Evolutionary conservation across 2,888 invertebrate genomes (phyloP), one percentile per base, ranked within the genome.

Genomic region (Dugesia japonica): DNA sequence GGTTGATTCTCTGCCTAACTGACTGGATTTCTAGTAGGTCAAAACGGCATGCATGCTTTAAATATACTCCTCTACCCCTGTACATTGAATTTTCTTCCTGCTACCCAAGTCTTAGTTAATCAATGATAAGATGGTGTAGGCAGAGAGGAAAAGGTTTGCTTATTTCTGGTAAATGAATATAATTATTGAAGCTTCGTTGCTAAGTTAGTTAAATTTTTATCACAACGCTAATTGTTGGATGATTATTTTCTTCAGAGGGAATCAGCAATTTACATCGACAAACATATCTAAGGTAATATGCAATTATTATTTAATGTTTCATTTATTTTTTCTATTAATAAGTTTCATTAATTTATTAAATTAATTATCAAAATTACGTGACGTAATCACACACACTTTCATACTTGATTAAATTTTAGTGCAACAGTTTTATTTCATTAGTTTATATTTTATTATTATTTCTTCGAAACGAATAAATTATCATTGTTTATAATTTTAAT

Each of bases 1-100:
- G 56, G 56, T 56, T 56, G 56, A 56, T 56, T 56, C 56, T 56
- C 56, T 56, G 56, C 56, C 56, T 56, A 56, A 56, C 56, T 56
- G 56, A 56, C 56, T 56, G 56, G 56, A 56, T 56, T 56, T 56
- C 56, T 56, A 56, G 56, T 56, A 56, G 56, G 56, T 56, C 56
- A 56, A 56, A 56, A 56, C 56, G 56, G 56, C 56, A 56, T 56
- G 56, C 56, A 56, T 56, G 56, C 56, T n/a, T 56, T 56, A 56
- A 23, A 56, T 56, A 56, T 56, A 56, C 56, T 56, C 56, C 56
- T 56, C 56, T 56, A 56, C 56, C 56, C 56, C 56, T 56, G 56
- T 56, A 56, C 56, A 56, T 56, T 56, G 56, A 56, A 56, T 56
- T 56, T 56, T 56, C 56, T 56, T 56, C 56, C 56, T 56, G 56